Conservation (phyloP, 2,888 invertebrate species). For the Xestia rhomboidea region DNA sequence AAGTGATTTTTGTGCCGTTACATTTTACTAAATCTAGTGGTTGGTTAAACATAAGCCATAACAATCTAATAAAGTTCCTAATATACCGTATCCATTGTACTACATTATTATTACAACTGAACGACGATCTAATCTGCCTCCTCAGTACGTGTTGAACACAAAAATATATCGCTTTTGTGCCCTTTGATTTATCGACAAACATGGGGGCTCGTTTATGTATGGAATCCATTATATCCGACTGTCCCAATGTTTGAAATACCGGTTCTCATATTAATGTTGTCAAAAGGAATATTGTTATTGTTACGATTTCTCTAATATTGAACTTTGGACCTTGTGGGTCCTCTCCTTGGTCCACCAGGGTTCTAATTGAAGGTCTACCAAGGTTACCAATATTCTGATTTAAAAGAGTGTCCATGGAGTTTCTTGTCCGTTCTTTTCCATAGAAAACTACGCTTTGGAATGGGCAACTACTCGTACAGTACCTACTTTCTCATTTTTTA, state of each 20-base stretch:
- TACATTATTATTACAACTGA: slow-evolving; percentile 8
- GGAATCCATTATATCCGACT: slow-evolving; percentile 32
- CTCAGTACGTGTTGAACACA: slow-evolving; percentile 70
- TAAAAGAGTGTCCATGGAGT: too few relatives aligned
- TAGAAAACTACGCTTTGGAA: too few relatives aligned
- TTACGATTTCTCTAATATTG: not conserved
- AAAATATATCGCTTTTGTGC: slow-evolving; percentile 70
- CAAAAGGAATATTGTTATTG: slow-evolving; percentile 24
- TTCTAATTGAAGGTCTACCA: not conserved
- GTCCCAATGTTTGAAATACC: slow-evolving; percentile 25
- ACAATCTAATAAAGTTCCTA: not conserved
- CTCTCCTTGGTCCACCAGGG: not conserved
- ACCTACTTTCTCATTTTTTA: too few relatives aligned
- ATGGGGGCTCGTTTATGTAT: slow-evolving; percentile 49
- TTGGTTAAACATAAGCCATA: too few relatives aligned
- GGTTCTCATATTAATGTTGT: slow-evolving; percentile 35
- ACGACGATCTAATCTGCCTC: slow-evolving; percentile 54
- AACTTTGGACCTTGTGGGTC: not conserved
- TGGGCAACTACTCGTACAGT: too few relatives aligned
- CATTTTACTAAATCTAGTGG: too few relatives aligned
- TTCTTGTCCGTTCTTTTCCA: too few relatives aligned
- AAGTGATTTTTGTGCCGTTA: too few relatives aligned
- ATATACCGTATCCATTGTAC: slow-evolving; percentile 53
- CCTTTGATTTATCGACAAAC: slow-evolving; percentile 60
- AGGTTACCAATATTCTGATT: too few relatives aligned